Base-by-base conservation (phyloP, 2,888 invertebrate genomes). In the Tenthredo notha region DNA sequence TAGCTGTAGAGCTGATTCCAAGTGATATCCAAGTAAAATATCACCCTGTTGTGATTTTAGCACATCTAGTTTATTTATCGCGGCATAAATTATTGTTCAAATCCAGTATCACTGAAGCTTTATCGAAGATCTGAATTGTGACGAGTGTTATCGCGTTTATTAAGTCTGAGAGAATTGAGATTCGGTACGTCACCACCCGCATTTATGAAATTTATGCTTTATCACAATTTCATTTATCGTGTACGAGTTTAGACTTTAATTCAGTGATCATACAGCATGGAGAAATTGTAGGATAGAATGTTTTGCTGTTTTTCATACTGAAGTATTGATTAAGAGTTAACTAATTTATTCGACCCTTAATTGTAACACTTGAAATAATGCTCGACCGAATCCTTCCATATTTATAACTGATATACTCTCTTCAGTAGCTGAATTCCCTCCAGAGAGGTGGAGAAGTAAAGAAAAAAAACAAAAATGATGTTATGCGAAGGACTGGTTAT, bases 371-470 rank as follows among this genome's bases (percentile, higher is more conserved):
- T 77, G 18, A 29, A n/a, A 29, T 7, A n/a, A 50, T 33, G 18
- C 54, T 54, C 54, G 54, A 33, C 7, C 29, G 77, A 54, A 50
- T 29, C 21, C 2, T 33, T 77, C 54, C 77, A 77, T 77, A 77
- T 77, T 77, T n/a, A 77, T 77, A 50, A 50, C 72, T 74, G 72
- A 74, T 21, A 74, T 43, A 43, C 43, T 40, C 72, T 40, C 40
- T 43, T 25, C 21, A 43, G 12, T 74, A 43, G 21, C 72, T 43
- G 21, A 74, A 74, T 43, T 74, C 10, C n/a, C 12, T 43, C 18
- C 50, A 33, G 18, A 43, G 72, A 25, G 21, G 43, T 54, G 12
- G 6, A 77, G 33, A 29, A 29, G 54, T 33, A 77, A 77, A n/a
- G 33, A 77, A 77, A n/a, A 40, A 77, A 33, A 50, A 29, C 54